Conservation (phyloP, 2,113 vertebrate species). For the Odobenus rosmarus region DNA sequence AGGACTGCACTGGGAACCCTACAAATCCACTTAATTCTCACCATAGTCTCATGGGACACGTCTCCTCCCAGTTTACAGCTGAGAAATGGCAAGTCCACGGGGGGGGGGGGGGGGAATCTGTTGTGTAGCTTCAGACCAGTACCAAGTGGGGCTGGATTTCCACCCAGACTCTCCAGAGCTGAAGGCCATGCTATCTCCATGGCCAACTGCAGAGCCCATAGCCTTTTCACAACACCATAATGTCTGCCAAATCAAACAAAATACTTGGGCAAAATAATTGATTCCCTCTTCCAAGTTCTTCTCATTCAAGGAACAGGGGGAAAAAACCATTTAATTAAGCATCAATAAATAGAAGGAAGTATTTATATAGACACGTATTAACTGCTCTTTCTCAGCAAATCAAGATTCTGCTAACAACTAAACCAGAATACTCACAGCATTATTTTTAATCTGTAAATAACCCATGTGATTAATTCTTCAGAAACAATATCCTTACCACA, state of each 20-base stretch:
- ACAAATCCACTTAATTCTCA: not conserved
- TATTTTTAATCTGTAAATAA: constrained; percentile 31
- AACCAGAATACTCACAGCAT: not conserved
- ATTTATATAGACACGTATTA: not conserved
- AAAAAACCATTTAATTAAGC: constrained; percentile 5
- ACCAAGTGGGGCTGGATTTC: not conserved
- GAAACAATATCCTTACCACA: not conserved
- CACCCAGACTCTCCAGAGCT: not conserved
- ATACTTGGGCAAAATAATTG: not conserved
- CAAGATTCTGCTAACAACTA: not conserved
- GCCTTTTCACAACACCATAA: not conserved
- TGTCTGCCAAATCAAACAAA: not conserved
- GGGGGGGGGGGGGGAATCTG: not conserved
- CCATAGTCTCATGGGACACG: not conserved
- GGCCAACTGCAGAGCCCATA: not conserved
- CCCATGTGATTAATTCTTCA: not conserved
- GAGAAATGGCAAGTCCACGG: not conserved
- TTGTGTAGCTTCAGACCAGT: not conserved
- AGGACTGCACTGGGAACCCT: not conserved
- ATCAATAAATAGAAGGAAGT: not conserved
- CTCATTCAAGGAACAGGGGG: constrained; percentile 17
- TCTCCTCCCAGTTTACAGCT: not conserved
- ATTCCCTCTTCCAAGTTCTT: constrained; percentile 18
- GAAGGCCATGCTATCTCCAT: not conserved
- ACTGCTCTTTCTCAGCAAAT: not conserved